These are phyloP conservation scores for Tonatia bakeri DNA, from an alignment of 2,113 vertebrate genomes.

Conservation along the genomic window DNA sequence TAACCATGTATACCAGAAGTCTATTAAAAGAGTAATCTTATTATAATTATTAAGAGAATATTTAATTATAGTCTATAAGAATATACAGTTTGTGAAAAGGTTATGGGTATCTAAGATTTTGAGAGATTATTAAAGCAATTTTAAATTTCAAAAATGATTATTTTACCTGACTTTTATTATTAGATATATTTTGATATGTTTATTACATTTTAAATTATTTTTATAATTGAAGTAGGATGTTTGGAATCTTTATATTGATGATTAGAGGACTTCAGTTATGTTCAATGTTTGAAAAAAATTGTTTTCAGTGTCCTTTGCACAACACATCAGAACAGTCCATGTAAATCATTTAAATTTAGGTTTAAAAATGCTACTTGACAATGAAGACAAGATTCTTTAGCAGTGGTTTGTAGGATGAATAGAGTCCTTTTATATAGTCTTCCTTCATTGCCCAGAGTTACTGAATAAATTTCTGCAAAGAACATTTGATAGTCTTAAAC, in stretches of 20 bases:
- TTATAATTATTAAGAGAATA: conserved; percentile 11
- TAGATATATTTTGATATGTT: background rate
- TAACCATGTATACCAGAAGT: background rate
- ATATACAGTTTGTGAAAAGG: background rate
- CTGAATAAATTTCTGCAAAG: background rate
- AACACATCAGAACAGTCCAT: background rate
- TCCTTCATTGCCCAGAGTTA: background rate
- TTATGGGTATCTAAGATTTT: background rate
- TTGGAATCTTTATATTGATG: background rate
- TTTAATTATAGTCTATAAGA: background rate
- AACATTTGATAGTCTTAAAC: background rate
- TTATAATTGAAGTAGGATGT: background rate
- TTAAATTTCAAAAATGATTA: background rate
- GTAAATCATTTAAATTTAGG: background rate
- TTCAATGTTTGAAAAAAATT: background rate
- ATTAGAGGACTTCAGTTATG: background rate
- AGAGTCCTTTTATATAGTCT: background rate
- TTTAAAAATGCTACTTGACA: background rate
- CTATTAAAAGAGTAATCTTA: background rate
- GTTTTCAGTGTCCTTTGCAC: background rate
- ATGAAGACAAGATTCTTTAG: background rate
- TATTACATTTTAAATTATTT: background rate
- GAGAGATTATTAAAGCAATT: background rate
- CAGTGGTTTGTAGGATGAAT: background rate
- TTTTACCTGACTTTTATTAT: background rate